Base-by-base conservation (phyloP, 1,140 invertebrate genomes). In the Zaprionus camerounensis region DNA sequence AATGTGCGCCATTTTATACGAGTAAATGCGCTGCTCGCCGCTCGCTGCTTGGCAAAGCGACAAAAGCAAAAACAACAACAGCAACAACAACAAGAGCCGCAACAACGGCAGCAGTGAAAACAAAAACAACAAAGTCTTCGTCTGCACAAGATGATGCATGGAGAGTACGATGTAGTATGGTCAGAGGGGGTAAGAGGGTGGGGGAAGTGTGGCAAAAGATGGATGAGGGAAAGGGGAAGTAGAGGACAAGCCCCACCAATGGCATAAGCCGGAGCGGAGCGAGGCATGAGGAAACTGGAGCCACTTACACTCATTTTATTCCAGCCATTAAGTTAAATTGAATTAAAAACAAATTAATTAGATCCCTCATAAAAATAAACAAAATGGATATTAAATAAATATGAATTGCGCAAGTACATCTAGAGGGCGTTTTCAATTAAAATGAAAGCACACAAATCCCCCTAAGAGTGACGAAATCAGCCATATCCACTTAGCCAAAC, bases 321-420 rank as follows among this genome's bases (percentile, higher is more conserved):
- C 24, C 38, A 76, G 81, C 76, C 85, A 90, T 85, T 91, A 85
- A 86, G 71, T 90, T 77, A 82, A 85, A 90, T 90, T 90, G 85
- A 90, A 90, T 90, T 90, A 90, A 90, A 90, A 90, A 90, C 86
- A 90, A 90, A 90, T 90, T 90, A 90, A 88, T 90, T 85, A 90
- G 88, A 85, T 90, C 81, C 71, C 55, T 75, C 78, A 76, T 90
- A 82, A 76, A 87, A 83, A 76, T 78, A 44, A 68, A 55, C 71
- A 58, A 74, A 67, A 49, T 61, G 58, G 49, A 56, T 61, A 55
- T 44, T 53, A 79, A 56, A 56, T 63, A 72, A 72, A 69, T 77
- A 72, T 77, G 67, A 76, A 56, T 68, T 68, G 11, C 24, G 22
- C 55, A 11, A 34, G 36, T n/a, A 53, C 26, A 22, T 34, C 9